Base-by-base conservation (phyloP, 2,888 invertebrate species). In the Ophraella communa region DNA sequence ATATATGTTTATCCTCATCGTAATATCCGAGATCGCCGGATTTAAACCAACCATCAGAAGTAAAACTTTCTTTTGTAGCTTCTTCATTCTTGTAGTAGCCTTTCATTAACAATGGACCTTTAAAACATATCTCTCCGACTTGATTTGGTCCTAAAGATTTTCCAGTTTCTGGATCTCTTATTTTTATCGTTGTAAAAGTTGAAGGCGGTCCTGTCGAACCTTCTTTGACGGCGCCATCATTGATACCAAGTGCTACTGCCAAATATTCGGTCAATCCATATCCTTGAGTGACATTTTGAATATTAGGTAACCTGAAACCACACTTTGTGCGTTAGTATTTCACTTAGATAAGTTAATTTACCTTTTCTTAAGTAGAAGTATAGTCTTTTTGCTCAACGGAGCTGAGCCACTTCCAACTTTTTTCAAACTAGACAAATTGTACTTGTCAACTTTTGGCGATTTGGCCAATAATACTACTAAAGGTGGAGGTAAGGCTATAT, bases 21-120 rank as follows among this genome's bases (percentile, higher is more conserved):
- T 89, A 92, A 79, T 92, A 93, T 1, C 91, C 95, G 70, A 95
- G 83, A 79, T 96, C 95, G 0, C 95, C 95, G 27, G 91, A 88
- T 69, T 88, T 87, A 11, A 92, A 79, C 87, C 89, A 96, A 0
- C 95, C 94, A 62, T 93, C 90, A 7, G 80, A 76, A 73, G 92
- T 92, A 20, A 94, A 83, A 0, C 84, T 85, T 3, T 84, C 83
- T 21, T 82, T 78, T 1, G 93, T 91, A 2, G 92, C 88, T 45
- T 85, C 81, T 11, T 75, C 73, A 78, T 93, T 89, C 3, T 88
- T 88, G 77, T 89, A 86, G 79, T 96, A 96, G 0, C 94, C 79
- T 67, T 75, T 78, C 74, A 77, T 78, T 1, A 80, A 66, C 57
- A 90, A 83, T 17, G 90, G 88, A 0, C 94, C 92, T 77, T 91